Base-by-base conservation (phyloP, 1,140 invertebrate genomes). In the Trialeurodes vaporariorum region DNA sequence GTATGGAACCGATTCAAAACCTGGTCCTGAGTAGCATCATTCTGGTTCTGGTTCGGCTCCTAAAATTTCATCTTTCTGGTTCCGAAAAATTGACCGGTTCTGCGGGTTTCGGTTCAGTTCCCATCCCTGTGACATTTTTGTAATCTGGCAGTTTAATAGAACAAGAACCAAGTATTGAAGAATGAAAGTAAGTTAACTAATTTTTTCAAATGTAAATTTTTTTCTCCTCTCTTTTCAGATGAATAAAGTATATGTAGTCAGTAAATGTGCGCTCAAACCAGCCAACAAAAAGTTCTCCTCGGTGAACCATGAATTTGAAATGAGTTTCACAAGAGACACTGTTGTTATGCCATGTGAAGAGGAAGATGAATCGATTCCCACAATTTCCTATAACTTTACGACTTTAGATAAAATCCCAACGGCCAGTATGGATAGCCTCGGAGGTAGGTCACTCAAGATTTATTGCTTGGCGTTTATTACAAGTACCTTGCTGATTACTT, bases 251-350 rank as follows among this genome's bases (percentile, higher is more conserved):
- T 98, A 95, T 77, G 96, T 87, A 73, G 87, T 99, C 40, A 90
- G 87, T 25, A 87, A 86, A 70, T 92, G 87, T 66, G 76, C 80
- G 24, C 75, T 98, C 11, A 98, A 97, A 78, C 84, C 89, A 22
- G 95, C 96, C 0, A 98, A 98, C 77, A 97, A 96, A 77, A 85
- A 93, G 73, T 98, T 86, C 75, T 85, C 83, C 21, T 85, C 79
- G 59, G 76, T 96, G 13, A 91, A 94, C 62, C 94, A 98, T 78
- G 94, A 98, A 76, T 99, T 98, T 76, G 97, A 99, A 76, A 91
- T 99, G 86, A 91, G 91, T 0, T 87, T 98, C 72, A 87, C 81
- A n/a, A 78, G 80, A 23, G 91, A 97, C 34, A 90, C 92, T 0
- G 81, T 89, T 71, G 83, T 96, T 9, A 80, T 86, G 49, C 83